phyloP scores from a whole-genome alignment of 2,888 invertebrate species.

The Volucella bombylans region DNA sequence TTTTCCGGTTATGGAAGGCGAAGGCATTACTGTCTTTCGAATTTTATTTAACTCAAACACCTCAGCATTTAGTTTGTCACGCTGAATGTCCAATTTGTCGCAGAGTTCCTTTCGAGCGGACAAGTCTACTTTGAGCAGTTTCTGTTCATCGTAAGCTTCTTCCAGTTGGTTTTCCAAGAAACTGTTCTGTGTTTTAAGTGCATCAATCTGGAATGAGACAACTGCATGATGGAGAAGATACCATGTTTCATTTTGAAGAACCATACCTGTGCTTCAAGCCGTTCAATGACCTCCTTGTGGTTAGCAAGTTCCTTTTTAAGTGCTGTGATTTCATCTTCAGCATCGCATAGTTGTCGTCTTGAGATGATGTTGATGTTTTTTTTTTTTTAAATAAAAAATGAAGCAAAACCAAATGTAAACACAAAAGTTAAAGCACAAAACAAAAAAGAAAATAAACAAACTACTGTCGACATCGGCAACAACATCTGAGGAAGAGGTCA shows the following conservation, averaged over 20 bases:
- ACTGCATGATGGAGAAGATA: background rate
- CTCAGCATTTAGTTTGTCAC: conserved; percentile 85
- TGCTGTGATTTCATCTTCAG: conserved; percentile 85
- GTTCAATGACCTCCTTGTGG: conserved; percentile 83
- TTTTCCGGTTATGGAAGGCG: background rate
- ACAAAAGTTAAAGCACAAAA: conserved; percentile 76
- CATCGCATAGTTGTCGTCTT: conserved; percentile 83
- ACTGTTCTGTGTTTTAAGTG: conserved; percentile 84
- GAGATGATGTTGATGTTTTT: conserved; percentile 14
- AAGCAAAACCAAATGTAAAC: conserved; percentile 63
- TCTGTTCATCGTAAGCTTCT: conserved; percentile 84
- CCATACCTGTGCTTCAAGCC: conserved; percentile 85
- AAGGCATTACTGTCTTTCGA: conserved; percentile 75
- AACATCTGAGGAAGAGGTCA: conserved; percentile 61
- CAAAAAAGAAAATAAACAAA: conserved; percentile 82
- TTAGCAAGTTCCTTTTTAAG: conserved; percentile 86
- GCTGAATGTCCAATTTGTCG: conserved; percentile 86
- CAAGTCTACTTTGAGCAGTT: conserved; percentile 86
- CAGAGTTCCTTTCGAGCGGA: conserved; percentile 85
- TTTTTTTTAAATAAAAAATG: conserved; percentile 54
- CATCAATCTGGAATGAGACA: conserved; percentile 77
- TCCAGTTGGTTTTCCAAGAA: conserved; percentile 87
- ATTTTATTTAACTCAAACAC: conserved; percentile 83
- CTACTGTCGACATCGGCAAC: conserved; percentile 64
- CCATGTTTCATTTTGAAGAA: too few species aligned